Base-by-base conservation (phyloP, 2,888 invertebrate species). In the Rhaphigaster nebulosa region DNA sequence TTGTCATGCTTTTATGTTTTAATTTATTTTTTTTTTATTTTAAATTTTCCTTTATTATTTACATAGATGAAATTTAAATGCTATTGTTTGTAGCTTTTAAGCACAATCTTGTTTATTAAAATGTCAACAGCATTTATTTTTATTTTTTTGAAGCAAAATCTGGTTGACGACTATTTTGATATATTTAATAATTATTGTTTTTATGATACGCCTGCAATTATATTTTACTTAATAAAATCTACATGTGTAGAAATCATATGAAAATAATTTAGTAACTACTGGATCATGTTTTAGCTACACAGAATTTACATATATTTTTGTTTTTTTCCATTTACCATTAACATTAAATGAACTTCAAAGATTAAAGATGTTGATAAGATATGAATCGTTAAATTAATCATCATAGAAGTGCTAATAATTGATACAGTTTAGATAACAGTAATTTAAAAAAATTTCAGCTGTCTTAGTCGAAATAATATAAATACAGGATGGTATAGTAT, bases 251-350 rank as follows among this genome's bases (percentile, higher is more conserved):
- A 84, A 84, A 84, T 41, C 41, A 84, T 84, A 84, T 45, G 84
- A 84, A 84, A 45, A 45, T 41, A 84, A 15, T 45, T 18, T 45
- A 84, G 6, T n/a, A 41, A 45, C 26, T 26, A n/a, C n/a, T 84
- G 84, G 84, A 84, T 84, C 84, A 84, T 84, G 84, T 84, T 84
- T 84, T 45, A 84, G 45, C 84, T 84, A 84, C 84, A 84, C 84
- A 84, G 70, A 45, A 45, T 26, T 84, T 38, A 41, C 23, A 45
- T 84, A 41, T 84, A 23, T 23, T 20, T 84, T 23, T 26, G 1
- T 80, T 29, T 65, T 29, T 65, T 70, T 70, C 2, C 18, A 70
- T 34, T 70, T 20, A 65, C 8, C 34, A 23, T 70, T 13, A 18
- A 6, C 15, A 70, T 20, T 70, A 70, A 65, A 34, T 34, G 0